phyloP scores from a whole-genome alignment of 2,113 vertebrate species.

The Clupea harengus region DNA sequence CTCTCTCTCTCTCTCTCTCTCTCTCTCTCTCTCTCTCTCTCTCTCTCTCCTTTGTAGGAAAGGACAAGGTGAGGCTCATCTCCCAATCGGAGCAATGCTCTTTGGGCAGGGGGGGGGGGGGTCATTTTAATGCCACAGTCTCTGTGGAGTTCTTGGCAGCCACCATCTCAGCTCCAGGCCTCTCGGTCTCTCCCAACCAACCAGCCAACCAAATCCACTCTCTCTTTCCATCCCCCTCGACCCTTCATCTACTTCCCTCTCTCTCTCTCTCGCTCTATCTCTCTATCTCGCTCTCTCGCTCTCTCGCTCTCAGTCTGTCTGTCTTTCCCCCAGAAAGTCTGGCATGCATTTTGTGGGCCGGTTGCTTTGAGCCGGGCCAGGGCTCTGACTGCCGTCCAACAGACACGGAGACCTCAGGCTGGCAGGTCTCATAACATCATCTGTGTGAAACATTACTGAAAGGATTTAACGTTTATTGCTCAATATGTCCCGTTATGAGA shows the following conservation, averaged over 20 bases:
- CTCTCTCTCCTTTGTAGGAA: too few species aligned
- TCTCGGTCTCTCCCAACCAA: neutral
- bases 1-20: too few species aligned
- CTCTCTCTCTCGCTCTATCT: neutral
- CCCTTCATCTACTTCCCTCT: neutral
- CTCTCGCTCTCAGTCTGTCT: neutral
- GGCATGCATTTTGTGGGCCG: neutral
- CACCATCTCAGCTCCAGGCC: neutral
- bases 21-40: too few species aligned
- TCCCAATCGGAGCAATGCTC: too few species aligned
- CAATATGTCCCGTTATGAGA: slow-evolving; percentile 57
- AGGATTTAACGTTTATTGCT: slow-evolving; percentile 59
- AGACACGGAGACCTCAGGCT: slow-evolving; percentile 18
- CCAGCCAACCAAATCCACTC: neutral
- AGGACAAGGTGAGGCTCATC: too few species aligned
- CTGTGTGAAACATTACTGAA: neutral
- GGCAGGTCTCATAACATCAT: neutral
- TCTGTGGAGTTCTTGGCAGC: slow-evolving; percentile 53
- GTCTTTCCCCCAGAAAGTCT: neutral
- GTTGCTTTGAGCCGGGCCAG: neutral
- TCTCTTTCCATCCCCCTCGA: too few species aligned
- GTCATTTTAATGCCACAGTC: slow-evolving; percentile 49
- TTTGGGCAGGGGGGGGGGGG: neutral
- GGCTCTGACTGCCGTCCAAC: neutral
- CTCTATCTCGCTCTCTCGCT: neutral